These are phyloP conservation scores for Labeo catla DNA, from an alignment of 2,113 vertebrate species.

Conservation along the genomic window DNA sequence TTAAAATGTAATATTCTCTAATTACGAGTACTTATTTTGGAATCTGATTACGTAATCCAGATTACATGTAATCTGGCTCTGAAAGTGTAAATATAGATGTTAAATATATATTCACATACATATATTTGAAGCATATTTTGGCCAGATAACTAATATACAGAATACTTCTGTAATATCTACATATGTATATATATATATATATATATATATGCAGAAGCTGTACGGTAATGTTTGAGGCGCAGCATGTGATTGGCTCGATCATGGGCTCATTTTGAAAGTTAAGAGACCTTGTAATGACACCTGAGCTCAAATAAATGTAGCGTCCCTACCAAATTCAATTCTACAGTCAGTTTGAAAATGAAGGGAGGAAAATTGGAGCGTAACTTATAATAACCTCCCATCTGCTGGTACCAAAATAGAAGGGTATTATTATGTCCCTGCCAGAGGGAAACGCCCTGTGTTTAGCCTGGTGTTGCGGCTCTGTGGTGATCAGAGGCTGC, in stretches of 20 bases:
- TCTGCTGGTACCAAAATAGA: slow-evolving; percentile 79
- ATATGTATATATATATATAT: too few species aligned
- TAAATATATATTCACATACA: background rate
- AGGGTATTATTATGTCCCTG: slow-evolving; percentile 77
- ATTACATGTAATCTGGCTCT: too few species aligned
- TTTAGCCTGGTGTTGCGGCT: slow-evolving; percentile 77
- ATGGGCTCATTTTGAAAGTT: slow-evolving; percentile 36
- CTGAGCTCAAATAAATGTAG: slow-evolving; percentile 37
- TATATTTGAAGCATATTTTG: background rate
- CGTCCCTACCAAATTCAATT: slow-evolving; percentile 65
- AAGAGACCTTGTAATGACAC: slow-evolving; percentile 46
- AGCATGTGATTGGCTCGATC: slow-evolving; percentile 22
- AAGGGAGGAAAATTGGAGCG: slow-evolving; percentile 71
- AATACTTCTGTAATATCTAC: background rate
- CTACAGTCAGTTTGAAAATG: slow-evolving; percentile 69
- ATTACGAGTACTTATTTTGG: too few species aligned
- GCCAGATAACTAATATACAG: background rate
- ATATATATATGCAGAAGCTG: background rate
- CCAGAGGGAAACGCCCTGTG: slow-evolving; percentile 79
- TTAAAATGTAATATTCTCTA: too few species aligned
- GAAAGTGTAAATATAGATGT: too few species aligned
- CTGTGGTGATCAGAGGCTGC: slow-evolving; percentile 76
- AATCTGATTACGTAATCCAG: too few species aligned
- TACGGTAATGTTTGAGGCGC: slow-evolving; percentile 11
- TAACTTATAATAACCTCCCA: slow-evolving; percentile 72